Base-by-base conservation (phyloP, 2,797 vertebrate species). In the Eutrigla gurnardus region DNA sequence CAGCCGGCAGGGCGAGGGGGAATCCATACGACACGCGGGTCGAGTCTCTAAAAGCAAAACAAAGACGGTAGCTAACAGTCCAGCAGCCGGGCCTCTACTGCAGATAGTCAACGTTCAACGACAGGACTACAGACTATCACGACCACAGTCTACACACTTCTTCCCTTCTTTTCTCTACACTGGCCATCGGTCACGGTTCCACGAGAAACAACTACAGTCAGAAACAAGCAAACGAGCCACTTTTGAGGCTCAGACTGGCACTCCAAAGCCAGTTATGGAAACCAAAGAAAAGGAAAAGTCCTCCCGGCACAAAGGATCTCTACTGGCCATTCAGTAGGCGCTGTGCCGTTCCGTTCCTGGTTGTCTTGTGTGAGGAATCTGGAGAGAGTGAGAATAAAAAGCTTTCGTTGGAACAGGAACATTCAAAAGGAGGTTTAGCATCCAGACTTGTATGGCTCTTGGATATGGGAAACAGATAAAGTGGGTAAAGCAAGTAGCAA, bases 351-450 rank as follows among this genome's bases (percentile, higher is more conserved):
- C 97, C 91, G 92, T 93, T 92, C 96, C 96, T 70, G 88, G 94
- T 50, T 94, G 95, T 65, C 95, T 98, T 96, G 95, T 95, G 94
- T 94, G 96, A 1, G 77, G 91, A 94, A 99, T 99, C 98, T 99
- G 91, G 93, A 95, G 90, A 90, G 87, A 89, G 92, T 65, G 91
- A 94, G 83, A 85, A 91, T 7, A 75, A 65, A 72, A 64, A 82
- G 36, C 40, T 73, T 52, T 58, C 47, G 40, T 81, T 82, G 66
- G 76, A 70, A 75, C 45, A 67, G 10, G 1, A 55, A 71, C 46
- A 77, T 54, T 54, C 14, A 66, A 70, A 58, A 25, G 36, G 5
- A 25, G 10, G 14, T 12, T 14, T 37, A 73, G 57, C 4, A 25
- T 62, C 37, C 59, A 55, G 33, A 55, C 4, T 15, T 49, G 50